These are phyloP conservation scores for Dicycla oo DNA, from an alignment of 2,888 invertebrate species.

Conservation along the genomic window DNA sequence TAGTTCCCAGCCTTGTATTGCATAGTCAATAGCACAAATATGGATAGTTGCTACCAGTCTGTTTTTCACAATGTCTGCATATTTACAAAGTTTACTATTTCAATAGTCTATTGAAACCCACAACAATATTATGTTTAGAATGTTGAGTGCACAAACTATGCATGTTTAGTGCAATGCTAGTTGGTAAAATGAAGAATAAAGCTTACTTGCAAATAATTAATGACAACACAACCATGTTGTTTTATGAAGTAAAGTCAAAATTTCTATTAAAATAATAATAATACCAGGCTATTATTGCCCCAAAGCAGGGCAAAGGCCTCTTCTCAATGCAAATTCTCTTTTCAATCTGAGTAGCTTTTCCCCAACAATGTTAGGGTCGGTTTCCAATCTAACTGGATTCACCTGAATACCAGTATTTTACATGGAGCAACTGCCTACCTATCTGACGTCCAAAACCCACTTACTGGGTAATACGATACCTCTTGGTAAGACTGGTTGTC, in stretches of 20 bases:
- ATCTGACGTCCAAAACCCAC: too few species aligned
- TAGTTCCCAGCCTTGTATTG: slow-evolving; percentile 9
- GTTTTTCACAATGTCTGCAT: not conserved
- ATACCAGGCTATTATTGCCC: too few species aligned
- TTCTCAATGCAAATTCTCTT: not conserved
- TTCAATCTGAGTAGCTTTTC: too few species aligned
- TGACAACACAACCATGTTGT: not conserved
- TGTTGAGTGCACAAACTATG: not conserved
- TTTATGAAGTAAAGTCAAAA: not conserved
- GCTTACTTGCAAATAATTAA: not conserved
- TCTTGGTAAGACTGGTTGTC: too few species aligned
- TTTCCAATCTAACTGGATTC: too few species aligned
- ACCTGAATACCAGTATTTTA: too few species aligned
- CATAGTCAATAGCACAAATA: not conserved
- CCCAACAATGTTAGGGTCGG: too few species aligned
- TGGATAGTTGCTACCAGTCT: not conserved
- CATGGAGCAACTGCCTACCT: too few species aligned
- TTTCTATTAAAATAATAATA: not conserved
- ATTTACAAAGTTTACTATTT: not conserved
- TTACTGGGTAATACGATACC: too few species aligned
- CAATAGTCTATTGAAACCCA: not conserved
- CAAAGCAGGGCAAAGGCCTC: too few species aligned
- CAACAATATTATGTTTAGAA: not conserved
- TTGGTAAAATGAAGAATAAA: not conserved
- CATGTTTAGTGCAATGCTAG: not conserved